Conservation (phyloP, 2,113 vertebrate genomes). For the Monarcha castaneiventris region DNA sequence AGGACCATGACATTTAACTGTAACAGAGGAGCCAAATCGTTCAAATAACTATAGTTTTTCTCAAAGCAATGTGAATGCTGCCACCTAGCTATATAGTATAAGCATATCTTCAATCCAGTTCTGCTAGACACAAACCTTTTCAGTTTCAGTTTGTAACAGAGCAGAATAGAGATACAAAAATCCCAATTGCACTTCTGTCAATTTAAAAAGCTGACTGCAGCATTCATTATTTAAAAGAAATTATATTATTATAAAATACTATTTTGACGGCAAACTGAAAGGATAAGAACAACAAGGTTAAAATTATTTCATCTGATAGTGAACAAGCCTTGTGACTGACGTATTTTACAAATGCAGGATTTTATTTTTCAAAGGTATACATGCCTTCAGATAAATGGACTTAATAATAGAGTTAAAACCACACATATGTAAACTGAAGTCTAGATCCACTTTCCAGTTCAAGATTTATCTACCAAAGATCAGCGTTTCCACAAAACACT, state of each 20-base stretch:
- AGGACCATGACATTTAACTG: background rate
- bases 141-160: background rate
- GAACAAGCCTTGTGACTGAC: background rate
- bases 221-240: background rate
- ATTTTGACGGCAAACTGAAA: background rate
- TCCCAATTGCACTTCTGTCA: background rate
- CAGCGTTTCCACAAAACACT: background rate
- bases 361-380: background rate
- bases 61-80: constrained; percentile 48
- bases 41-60: background rate
- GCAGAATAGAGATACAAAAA: background rate
- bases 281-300: background rate
- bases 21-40: background rate
- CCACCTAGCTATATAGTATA: constrained; percentile 46
- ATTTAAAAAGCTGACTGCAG: background rate
- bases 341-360: background rate
- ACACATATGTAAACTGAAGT: background rate
- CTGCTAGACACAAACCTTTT: background rate
- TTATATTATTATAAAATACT: background rate
- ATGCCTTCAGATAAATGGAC: background rate
- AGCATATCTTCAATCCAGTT: background rate
- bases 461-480: background rate
- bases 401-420: background rate
- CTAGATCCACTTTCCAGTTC: background rate
- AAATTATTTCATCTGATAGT: background rate